These are phyloP conservation scores for Cyphomyrus discorhynchus DNA, from an alignment of 2,113 vertebrate genomes.

Conservation along the genomic window DNA sequence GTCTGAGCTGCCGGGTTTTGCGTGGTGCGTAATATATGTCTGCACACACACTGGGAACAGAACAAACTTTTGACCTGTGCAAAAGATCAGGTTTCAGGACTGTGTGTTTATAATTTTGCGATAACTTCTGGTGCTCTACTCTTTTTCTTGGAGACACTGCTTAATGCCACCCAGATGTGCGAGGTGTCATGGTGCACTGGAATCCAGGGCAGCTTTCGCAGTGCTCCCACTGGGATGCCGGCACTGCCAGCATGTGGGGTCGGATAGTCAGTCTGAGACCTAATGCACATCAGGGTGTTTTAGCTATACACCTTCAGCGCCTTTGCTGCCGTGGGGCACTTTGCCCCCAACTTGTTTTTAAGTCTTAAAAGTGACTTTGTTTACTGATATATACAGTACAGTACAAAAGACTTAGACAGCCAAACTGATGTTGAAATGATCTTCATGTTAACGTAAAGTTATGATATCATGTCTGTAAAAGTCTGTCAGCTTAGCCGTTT, in stretches of 20 bases:
- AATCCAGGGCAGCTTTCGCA: neutral
- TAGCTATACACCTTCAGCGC: neutral
- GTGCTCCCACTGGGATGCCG: neutral
- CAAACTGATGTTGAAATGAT: neutral
- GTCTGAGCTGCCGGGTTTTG: neutral
- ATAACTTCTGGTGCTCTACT: constrained; percentile 36
- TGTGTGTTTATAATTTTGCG: constrained; percentile 26
- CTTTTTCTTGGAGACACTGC: constrained; percentile 40
- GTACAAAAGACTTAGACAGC: neutral
- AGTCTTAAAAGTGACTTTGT: neutral
- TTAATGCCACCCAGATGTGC: constrained; percentile 49
- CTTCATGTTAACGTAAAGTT: neutral
- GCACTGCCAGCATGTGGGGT: neutral
- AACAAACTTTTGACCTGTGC: constrained; percentile 34
- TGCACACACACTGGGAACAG: constrained; percentile 20
- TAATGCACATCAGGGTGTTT: neutral
- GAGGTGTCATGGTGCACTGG: neutral
- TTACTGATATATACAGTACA: neutral
- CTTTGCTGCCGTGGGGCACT: rapidly evolving
- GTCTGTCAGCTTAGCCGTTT: neutral
- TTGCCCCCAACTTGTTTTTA: neutral
- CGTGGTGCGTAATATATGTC: constrained; percentile 23
- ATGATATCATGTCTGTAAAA: neutral
- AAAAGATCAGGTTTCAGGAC: constrained; percentile 36
- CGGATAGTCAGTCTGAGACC: neutral